Evolutionary conservation across 2,888 invertebrate species (phyloP).

Genomic region (Geotrupes spiniger): DNA sequence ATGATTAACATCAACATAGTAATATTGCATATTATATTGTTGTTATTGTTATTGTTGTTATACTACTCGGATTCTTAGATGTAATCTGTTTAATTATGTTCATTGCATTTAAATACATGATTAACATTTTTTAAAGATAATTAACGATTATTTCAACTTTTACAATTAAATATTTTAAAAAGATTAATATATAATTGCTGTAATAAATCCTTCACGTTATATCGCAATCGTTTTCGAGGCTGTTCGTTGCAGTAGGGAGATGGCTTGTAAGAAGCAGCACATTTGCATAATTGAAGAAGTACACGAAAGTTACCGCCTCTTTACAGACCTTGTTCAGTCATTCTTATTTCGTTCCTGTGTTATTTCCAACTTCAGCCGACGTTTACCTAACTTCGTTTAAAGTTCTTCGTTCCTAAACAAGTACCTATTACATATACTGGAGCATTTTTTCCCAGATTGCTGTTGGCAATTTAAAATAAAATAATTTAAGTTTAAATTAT

Average conservation of each 20-base stretch:
- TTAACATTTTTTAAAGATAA: too few relatives aligned
- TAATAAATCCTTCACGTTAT: slow-evolving; percentile 22
- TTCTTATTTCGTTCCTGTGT: slow-evolving; percentile 43
- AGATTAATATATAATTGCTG: slow-evolving; percentile 12
- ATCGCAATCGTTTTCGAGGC: slow-evolving; percentile 13
- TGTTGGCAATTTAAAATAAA: too few relatives aligned
- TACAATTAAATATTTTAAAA: too few relatives aligned
- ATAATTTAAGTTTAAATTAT: too few relatives aligned
- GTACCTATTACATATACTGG: slow-evolving; percentile 35
- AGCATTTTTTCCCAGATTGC: too few relatives aligned
- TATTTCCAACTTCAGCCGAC: slow-evolving; percentile 43
- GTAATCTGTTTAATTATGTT: too few relatives aligned
- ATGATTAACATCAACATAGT: too few relatives aligned
- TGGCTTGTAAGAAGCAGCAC: slow-evolving; percentile 31
- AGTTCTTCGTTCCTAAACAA: slow-evolving; percentile 39
- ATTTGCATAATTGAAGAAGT: slow-evolving; percentile 48
- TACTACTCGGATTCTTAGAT: too few relatives aligned
- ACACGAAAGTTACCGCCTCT: slow-evolving; percentile 43
- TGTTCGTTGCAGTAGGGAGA: slow-evolving; percentile 21
- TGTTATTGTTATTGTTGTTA: too few relatives aligned
- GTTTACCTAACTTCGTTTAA: slow-evolving; percentile 44
- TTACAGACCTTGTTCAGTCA: slow-evolving; percentile 41
- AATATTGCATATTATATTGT: too few relatives aligned
- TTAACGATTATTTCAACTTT: too few relatives aligned
- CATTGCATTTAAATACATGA: too few relatives aligned